Percentiles rank a stretch among this genome's conserved stretches.
Conservation (phyloP, 2,113 vertebrate species). For the Ancistrus triradiatus region DNA sequence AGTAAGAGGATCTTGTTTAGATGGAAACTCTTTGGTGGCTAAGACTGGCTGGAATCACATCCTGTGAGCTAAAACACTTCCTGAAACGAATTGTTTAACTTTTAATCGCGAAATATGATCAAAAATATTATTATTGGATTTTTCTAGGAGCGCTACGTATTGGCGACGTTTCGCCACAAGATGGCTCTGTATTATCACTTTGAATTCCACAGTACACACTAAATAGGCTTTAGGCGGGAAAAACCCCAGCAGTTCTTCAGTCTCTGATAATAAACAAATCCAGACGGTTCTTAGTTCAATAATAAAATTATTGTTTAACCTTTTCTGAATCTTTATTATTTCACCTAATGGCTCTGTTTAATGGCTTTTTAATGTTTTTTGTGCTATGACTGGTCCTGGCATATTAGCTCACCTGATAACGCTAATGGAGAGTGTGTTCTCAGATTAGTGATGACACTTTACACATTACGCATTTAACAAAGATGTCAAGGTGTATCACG, state of each 20-base stretch:
- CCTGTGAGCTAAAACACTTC: too few species aligned
- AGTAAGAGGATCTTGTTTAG: too few species aligned
- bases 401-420: constrained; percentile 33
- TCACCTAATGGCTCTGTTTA: too few species aligned
- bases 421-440: constrained; percentile 27
- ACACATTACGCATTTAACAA: neutral
- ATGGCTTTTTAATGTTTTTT: constrained; percentile 25
- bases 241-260: neutral
- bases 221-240: neutral
- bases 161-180: neutral
- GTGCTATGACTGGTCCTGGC: constrained; percentile 1
- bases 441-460: neutral
- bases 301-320: neutral
- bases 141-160: too few species aligned
- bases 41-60: too few species aligned
- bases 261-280: neutral
- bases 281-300: neutral
- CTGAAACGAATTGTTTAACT: too few species aligned
- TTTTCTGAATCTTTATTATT: neutral
- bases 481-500: too few species aligned
- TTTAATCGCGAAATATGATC: too few species aligned
- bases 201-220: neutral
- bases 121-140: too few species aligned
- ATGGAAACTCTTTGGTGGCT: too few species aligned
- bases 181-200: neutral